Evolutionary conservation across 2,888 invertebrate genomes (phyloP).

Genomic region (Epirrita christyi): DNA sequence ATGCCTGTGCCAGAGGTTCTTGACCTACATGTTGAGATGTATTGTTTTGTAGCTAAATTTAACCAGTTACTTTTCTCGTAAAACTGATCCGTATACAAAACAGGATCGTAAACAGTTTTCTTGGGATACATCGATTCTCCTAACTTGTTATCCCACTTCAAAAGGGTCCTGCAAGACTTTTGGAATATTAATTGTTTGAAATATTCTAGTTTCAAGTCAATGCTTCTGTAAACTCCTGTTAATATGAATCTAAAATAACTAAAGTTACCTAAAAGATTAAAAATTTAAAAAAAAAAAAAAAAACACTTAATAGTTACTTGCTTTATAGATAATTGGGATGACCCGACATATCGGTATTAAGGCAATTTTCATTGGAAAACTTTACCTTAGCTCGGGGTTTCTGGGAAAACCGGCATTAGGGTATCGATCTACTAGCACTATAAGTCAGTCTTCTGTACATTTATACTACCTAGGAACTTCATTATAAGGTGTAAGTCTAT

Average conservation of each 20-base stretch:
- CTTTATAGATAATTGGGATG: no score
- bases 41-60: conserved; percentile 53
- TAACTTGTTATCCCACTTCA: not conserved
- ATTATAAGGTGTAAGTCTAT: not conserved
- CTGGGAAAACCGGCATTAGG: conserved; percentile 23
- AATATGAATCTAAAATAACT: not conserved
- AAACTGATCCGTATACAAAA: conserved; percentile 14
- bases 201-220: not conserved
- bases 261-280: not conserved
- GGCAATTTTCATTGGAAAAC: conserved; percentile 9
- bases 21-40: conserved; percentile 63
- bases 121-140: conserved; percentile 1
- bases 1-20: conserved; percentile 58
- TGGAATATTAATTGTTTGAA: not conserved
- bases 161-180: not conserved
- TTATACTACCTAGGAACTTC: no score
- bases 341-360: not conserved
- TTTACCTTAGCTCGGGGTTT: conserved; percentile 1
- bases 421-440: conserved; percentile 11
- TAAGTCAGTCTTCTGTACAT: no score
- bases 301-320: no score
- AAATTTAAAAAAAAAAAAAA: no score
- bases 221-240: not conserved
- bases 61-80: conserved; percentile 36
- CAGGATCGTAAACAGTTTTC: conserved; percentile 18